phyloP scores from a whole-genome alignment of 2,888 invertebrate genomes.

The Deroplatys truncata region DNA sequence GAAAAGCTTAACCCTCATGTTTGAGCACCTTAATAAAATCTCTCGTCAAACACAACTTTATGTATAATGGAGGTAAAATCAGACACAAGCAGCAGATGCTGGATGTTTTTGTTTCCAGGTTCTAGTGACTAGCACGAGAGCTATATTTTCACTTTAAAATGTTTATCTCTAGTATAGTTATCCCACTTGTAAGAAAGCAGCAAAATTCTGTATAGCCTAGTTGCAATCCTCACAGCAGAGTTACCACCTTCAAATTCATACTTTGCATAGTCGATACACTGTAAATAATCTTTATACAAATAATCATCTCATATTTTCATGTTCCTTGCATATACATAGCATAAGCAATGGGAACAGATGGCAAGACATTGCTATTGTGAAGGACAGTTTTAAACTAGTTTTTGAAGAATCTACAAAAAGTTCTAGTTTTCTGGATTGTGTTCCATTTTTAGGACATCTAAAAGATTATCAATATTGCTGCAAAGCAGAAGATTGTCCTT shows the following conservation, averaged over 20 bases:
- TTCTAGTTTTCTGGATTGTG: too few relatives aligned
- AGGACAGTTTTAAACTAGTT: background rate
- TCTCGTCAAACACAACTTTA: too few relatives aligned
- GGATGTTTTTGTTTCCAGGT: too few relatives aligned
- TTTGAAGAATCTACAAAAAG: background rate
- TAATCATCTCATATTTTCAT: background rate
- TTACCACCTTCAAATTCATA: background rate
- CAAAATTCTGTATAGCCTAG: background rate
- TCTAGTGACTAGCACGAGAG: too few relatives aligned
- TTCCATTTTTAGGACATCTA: background rate
- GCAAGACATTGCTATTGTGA: background rate
- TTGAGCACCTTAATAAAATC: too few relatives aligned
- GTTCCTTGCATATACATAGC: background rate
- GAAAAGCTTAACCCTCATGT: too few relatives aligned
- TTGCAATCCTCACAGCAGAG: background rate
- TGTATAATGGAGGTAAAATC: too few relatives aligned
- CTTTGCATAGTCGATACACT: background rate
- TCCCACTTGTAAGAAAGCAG: too few relatives aligned
- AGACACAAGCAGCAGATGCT: too few relatives aligned
- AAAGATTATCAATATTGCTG: background rate
- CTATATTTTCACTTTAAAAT: too few relatives aligned
- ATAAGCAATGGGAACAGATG: background rate
- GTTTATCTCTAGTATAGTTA: too few relatives aligned
- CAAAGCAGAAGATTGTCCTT: background rate
- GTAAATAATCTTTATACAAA: background rate